Conservation (phyloP, 2,113 vertebrate species). For the Labeo rohita region DNA sequence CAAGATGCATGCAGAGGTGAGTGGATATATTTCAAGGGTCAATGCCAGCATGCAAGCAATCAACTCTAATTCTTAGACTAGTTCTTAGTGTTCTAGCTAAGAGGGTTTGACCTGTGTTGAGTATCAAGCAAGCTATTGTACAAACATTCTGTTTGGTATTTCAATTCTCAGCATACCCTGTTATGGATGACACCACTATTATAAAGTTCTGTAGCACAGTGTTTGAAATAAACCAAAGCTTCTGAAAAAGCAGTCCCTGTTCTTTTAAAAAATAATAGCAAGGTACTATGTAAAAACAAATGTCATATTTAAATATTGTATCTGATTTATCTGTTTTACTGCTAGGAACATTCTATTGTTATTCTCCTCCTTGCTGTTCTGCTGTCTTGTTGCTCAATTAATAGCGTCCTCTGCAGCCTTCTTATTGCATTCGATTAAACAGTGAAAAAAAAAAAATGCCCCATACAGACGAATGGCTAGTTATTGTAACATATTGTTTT, state of each 20-base stretch:
- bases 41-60: neutral
- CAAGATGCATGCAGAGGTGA: neutral
- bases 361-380: neutral
- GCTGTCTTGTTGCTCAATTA: neutral
- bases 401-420: neutral
- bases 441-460: too few relatives aligned
- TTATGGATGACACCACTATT: neutral
- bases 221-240: neutral
- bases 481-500: too few relatives aligned
- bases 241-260: neutral
- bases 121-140: neutral
- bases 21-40: neutral
- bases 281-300: neutral
- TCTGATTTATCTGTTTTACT: neutral
- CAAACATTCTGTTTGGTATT: neutral
- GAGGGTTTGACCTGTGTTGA: neutral
- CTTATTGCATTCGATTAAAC: neutral
- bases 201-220: neutral
- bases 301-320: neutral
- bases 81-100: neutral
- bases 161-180: neutral
- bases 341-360: neutral
- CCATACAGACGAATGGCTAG: too few relatives aligned
- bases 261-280: neutral
- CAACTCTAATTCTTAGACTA: neutral